A percentile compares a stretch with the other conserved stretches of the same genome.
phyloP scores from a whole-genome alignment of 2,113 vertebrate species.

The Monopterus albus region DNA sequence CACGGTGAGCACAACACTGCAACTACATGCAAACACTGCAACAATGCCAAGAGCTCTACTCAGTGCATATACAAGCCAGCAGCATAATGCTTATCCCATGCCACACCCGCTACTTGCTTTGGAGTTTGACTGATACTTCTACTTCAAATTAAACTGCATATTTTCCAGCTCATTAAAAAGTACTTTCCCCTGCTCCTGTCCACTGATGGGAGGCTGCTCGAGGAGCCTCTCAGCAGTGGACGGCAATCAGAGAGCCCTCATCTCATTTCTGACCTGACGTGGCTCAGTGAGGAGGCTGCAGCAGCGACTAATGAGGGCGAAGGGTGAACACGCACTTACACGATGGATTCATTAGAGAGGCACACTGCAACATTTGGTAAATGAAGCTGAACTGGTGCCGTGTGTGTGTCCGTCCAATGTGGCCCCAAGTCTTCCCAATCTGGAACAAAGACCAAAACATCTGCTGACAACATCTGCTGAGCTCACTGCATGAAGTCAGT shows the following conservation, averaged over 20 bases:
- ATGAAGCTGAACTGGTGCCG: slow-evolving; percentile 29
- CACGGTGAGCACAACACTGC: too few relatives aligned
- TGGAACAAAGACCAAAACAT: slow-evolving; percentile 58
- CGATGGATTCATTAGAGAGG: slow-evolving; percentile 51
- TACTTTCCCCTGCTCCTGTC: not conserved
- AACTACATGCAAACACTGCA: too few relatives aligned
- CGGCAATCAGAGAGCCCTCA: not conserved
- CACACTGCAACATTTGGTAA: slow-evolving; percentile 38
- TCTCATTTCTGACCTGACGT: not conserved
- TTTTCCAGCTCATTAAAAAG: slow-evolving; percentile 22
- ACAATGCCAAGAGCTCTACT: too few relatives aligned
- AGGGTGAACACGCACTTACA: slow-evolving; percentile 45
- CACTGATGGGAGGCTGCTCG: not conserved
- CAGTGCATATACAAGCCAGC: not conserved
- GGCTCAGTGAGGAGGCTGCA: slow-evolving; percentile 1
- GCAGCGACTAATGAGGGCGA: slow-evolving; percentile 53
- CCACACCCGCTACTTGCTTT: not conserved
- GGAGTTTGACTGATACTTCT: too few relatives aligned
- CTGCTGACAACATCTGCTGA: slow-evolving; percentile 67
- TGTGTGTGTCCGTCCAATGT: slow-evolving; percentile 22
- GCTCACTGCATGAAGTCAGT: not conserved
- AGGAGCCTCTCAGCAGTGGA: slow-evolving; percentile 1
- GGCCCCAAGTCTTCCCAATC: slow-evolving; percentile 60
- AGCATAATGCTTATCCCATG: not conserved
- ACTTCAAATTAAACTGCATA: not conserved